These are phyloP conservation scores for Chrysogorgia sp. DNA, from an alignment of 92 coral and sea anemone species.

Conservation along the genomic window DNA sequence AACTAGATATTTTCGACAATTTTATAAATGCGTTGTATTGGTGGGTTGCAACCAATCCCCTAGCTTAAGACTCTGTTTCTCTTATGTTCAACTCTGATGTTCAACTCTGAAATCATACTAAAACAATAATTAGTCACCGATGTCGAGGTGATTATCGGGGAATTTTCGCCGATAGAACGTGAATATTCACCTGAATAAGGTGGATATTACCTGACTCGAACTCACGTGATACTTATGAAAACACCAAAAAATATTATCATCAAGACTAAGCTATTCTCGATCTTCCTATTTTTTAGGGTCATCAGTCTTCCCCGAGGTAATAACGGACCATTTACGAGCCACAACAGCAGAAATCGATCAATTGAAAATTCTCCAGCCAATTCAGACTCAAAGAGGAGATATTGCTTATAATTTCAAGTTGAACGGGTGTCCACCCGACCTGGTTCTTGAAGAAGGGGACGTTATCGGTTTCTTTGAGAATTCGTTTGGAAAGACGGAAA, in stretches of 20 bases:
- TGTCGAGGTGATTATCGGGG: too few relatives aligned
- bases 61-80: too few relatives aligned
- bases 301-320: conserved; percentile 43
- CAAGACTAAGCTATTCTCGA: too few relatives aligned
- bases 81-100: too few relatives aligned
- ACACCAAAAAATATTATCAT: too few relatives aligned
- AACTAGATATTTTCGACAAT: too few relatives aligned
- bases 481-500: conserved; percentile 67
- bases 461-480: conserved; percentile 88
- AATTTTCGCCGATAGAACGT: background rate
- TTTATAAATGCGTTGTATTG: too few relatives aligned
- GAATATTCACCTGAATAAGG: background rate
- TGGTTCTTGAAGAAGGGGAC: conserved; percentile 91
- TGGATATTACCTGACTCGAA: too few relatives aligned
- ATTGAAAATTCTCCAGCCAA: conserved; percentile 76
- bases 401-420: conserved; percentile 90
- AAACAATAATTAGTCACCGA: too few relatives aligned
- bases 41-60: too few relatives aligned
- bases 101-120: too few relatives aligned
- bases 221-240: too few relatives aligned
- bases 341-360: conserved; percentile 80
- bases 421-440: conserved; percentile 55
- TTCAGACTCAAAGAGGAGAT: conserved; percentile 89
- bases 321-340: conserved; percentile 88
- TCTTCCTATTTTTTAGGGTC: conserved; percentile 21